Conservation (phyloP, 2,113 vertebrate genomes). For the Crocuta crocuta region DNA sequence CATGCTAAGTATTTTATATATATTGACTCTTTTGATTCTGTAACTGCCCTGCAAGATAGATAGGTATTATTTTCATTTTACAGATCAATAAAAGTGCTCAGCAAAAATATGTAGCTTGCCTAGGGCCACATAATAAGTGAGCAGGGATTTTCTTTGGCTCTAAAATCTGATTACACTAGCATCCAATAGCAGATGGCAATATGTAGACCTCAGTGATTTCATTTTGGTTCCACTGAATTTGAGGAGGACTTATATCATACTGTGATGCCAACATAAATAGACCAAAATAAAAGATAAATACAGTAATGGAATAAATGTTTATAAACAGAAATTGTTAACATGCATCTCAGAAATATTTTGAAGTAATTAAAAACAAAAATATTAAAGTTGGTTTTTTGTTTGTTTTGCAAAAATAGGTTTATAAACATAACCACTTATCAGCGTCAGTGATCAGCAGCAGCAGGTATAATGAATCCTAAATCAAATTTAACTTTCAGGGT, state of each 20-base stretch:
- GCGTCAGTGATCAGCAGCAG: not conserved
- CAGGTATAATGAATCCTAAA: not conserved
- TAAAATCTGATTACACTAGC: conserved; percentile 34
- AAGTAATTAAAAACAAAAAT: conserved; percentile 24
- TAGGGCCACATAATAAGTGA: conserved; percentile 2
- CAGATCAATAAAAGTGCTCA: not conserved
- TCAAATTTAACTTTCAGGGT: not conserved
- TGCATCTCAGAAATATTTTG: conserved; percentile 22
- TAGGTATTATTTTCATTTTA: conserved; percentile 19
- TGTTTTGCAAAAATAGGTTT: conserved; percentile 11
- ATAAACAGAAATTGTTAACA: not conserved
- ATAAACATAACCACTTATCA: not conserved
- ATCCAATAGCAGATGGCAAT: not conserved
- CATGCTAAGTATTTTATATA: not conserved
- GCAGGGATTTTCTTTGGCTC: conserved; percentile 36
- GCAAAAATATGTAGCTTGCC: not conserved
- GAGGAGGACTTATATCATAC: not conserved
- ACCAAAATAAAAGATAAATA: not conserved
- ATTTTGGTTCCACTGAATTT: not conserved
- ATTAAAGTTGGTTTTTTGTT: not conserved
- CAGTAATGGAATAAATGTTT: not conserved
- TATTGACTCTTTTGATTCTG: conserved; percentile 17
- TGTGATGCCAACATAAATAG: not conserved
- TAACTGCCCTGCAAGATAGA: not conserved
- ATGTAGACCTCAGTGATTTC: not conserved